phyloP scores from a whole-genome alignment of 2,113 vertebrate genomes.

The Eira barbara region DNA sequence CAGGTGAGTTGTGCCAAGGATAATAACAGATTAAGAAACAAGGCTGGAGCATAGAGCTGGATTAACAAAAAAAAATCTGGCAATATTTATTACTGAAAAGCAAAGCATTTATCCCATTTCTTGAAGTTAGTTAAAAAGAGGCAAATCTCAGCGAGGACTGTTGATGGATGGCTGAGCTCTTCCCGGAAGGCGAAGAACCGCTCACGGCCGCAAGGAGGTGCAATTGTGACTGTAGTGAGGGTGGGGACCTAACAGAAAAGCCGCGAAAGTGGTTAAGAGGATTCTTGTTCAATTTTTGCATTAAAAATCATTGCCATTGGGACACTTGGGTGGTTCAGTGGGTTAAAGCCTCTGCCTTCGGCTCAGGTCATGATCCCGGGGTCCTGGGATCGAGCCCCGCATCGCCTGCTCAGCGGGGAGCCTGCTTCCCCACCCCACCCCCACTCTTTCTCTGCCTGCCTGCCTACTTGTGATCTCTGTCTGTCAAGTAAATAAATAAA shows the following conservation, averaged over 20 bases:
- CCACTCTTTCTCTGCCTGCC: too few species aligned
- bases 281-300: neutral
- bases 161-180: neutral
- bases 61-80: neutral
- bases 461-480: too few species aligned
- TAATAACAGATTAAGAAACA: neutral
- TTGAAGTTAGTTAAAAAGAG: neutral
- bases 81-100: neutral
- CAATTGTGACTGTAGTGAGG: neutral
- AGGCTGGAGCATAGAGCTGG: neutral
- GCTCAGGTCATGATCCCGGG: too few species aligned
- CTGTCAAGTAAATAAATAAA: too few species aligned
- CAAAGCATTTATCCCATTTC: neutral
- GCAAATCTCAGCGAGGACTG: neutral
- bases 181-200: neutral
- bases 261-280: neutral
- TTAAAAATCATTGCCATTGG: neutral
- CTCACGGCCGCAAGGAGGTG: neutral
- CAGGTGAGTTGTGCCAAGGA: neutral
- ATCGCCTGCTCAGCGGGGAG: too few species aligned
- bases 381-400: too few species aligned
- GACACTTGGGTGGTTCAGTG: too few species aligned
- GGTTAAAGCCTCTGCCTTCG: too few species aligned
- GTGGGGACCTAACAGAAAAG: neutral
- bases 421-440: fast-evolving